These are phyloP conservation scores for Leptodactylus fuscus DNA, from an alignment of 2,113 vertebrate species.

Conservation along the genomic window DNA sequence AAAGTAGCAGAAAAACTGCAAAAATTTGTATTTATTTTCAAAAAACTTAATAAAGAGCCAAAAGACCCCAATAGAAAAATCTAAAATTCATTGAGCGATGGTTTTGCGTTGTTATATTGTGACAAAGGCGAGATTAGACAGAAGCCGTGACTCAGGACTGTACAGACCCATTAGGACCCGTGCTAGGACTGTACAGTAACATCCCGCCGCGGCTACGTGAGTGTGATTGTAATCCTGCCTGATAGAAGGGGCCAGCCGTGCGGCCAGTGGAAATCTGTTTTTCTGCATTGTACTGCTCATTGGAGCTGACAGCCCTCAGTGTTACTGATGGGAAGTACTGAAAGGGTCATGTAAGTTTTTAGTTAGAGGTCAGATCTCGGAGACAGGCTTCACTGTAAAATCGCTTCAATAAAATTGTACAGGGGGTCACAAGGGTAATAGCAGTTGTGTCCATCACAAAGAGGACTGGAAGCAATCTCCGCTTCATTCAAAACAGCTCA, in stretches of 20 bases:
- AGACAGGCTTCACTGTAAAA: slow-evolving; percentile 21
- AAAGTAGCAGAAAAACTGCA: no score
- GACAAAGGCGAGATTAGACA: neutral
- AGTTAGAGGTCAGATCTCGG: slow-evolving; percentile 18
- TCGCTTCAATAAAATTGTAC: slow-evolving; percentile 1
- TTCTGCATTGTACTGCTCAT: slow-evolving; percentile 19
- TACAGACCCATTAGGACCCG: neutral
- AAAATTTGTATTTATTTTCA: no score
- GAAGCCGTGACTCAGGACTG: neutral
- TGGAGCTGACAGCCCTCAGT: slow-evolving; percentile 32
- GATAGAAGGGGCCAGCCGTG: slow-evolving; percentile 9
- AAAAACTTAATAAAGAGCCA: no score
- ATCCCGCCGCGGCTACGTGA: slow-evolving; percentile 14
- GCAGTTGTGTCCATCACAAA: slow-evolving; percentile 12
- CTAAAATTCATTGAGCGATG: neutral
- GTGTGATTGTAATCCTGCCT: slow-evolving; percentile 18
- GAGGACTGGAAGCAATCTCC: neutral
- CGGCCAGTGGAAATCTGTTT: slow-evolving; percentile 3
- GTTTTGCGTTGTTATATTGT: neutral
- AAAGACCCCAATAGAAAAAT: no score
- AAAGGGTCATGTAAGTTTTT: slow-evolving; percentile 33
- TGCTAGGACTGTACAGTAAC: neutral
- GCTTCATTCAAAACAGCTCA: neutral
- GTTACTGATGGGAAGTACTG: slow-evolving; percentile 33
- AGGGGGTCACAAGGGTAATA: slow-evolving; percentile 15